These are phyloP conservation scores for Sesia apiformis DNA, from an alignment of 2,888 invertebrate species.

Conservation along the genomic window DNA sequence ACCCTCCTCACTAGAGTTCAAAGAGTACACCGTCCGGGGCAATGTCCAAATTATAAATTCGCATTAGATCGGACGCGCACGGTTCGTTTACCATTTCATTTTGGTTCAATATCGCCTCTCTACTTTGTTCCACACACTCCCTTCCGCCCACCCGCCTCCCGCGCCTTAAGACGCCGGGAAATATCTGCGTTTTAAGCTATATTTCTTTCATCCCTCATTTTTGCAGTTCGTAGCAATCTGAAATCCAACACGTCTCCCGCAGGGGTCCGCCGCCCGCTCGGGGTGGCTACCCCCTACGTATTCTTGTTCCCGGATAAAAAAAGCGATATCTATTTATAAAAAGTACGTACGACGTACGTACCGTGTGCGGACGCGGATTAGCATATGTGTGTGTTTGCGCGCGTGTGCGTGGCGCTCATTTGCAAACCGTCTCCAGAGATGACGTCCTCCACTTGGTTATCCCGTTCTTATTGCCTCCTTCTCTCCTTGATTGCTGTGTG, in stretches of 20 bases:
- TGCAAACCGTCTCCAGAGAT: conserved; percentile 74
- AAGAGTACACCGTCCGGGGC: conserved; percentile 63
- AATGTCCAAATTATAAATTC: conserved; percentile 75
- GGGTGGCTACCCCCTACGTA: conserved; percentile 59
- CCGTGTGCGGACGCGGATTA: conserved; percentile 59
- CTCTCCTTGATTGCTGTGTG: conserved; percentile 68
- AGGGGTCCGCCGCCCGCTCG: conserved; percentile 50
- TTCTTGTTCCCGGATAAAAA: conserved; percentile 74
- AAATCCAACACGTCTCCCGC: conserved; percentile 75
- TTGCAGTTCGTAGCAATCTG: conserved; percentile 77
- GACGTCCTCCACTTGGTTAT: conserved; percentile 71
- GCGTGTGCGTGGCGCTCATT: conserved; percentile 62
- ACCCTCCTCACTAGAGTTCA: conserved; percentile 54
- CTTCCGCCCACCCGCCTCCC: conserved; percentile 38
- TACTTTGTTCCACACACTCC: conserved; percentile 73
- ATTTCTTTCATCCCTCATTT: conserved; percentile 77
- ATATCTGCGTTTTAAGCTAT: conserved; percentile 77
- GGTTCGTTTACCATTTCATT: conserved; percentile 75
- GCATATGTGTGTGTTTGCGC: conserved; percentile 34
- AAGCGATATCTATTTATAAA: conserved; percentile 75
- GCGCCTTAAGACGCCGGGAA: conserved; percentile 73
- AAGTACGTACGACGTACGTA: conserved; percentile 62
- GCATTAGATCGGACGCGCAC: conserved; percentile 74
- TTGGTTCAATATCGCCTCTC: conserved; percentile 74
- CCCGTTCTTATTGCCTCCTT: conserved; percentile 71